A percentile compares a stretch with the other conserved stretches of the same genome.
phyloP scores from a whole-genome alignment of 2,797 vertebrate genomes.

The Trichosurus vulpecula region DNA sequence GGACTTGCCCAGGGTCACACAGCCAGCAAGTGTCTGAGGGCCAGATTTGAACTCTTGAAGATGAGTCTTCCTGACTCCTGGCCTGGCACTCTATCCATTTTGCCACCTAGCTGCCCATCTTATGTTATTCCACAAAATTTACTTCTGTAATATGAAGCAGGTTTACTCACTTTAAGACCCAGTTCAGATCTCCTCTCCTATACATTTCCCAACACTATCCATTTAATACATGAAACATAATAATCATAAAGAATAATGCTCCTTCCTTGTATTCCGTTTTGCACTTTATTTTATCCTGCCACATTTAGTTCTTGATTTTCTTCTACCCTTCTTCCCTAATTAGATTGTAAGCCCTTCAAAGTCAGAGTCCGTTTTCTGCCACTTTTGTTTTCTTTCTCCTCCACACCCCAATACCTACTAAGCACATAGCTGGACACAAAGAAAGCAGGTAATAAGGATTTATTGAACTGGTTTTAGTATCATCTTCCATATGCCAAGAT shows the following conservation, averaged over 20 bases:
- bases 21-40: neutral
- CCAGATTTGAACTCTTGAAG: neutral
- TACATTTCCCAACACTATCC: neutral
- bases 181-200: neutral
- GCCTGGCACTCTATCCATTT: neutral
- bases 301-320: neutral
- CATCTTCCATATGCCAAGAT: neutral
- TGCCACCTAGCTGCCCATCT: neutral
- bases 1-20: too few relatives aligned
- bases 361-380: neutral
- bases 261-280: neutral
- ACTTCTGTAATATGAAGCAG: neutral
- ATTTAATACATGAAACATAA: neutral
- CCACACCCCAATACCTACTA: neutral
- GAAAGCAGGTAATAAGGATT: neutral
- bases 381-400: neutral
- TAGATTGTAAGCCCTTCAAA: rapidly evolving
- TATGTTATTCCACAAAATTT: neutral
- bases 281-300: neutral
- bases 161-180: neutral
- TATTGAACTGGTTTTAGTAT: neutral
- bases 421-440: neutral
- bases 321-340: neutral
- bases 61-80: neutral
- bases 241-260: neutral